Conservation (phyloP, 1,140 invertebrate genomes). For the Aphidius ervi region DNA sequence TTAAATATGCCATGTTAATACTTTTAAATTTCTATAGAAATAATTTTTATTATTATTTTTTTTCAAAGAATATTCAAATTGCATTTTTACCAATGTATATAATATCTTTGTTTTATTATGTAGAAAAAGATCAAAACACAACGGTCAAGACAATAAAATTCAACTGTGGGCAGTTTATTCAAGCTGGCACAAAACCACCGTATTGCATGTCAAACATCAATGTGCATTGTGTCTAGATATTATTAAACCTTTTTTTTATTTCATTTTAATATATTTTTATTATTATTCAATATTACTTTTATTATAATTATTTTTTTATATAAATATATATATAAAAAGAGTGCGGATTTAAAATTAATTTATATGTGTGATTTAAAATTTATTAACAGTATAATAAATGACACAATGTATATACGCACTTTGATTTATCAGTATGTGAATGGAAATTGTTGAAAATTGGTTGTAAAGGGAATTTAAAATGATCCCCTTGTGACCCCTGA, state of each 20-base stretch:
- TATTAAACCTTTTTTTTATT: conserved; percentile 8
- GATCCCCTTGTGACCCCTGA: conserved; percentile 27
- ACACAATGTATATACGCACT: too few relatives aligned
- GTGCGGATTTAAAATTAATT: too few relatives aligned
- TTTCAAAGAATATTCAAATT: background rate
- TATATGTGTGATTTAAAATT: too few relatives aligned
- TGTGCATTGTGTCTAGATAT: conserved; percentile 18
- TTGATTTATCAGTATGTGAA: conserved; percentile 20
- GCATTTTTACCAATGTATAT: background rate
- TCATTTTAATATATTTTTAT: background rate
- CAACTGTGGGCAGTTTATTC: conserved; percentile 19
- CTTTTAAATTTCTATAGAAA: too few relatives aligned
- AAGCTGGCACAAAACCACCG: conserved; percentile 16
- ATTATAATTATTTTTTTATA: too few relatives aligned
- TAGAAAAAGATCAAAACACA: conserved; percentile 6
- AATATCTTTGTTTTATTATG: conserved; percentile 16
- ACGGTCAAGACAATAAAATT: conserved; percentile 22
- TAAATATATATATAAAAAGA: too few relatives aligned
- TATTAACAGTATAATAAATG: too few relatives aligned
- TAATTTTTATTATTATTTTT: background rate
- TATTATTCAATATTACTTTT: background rate
- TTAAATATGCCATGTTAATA: too few relatives aligned
- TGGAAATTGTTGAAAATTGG: conserved; percentile 39
- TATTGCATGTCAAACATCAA: conserved; percentile 22
- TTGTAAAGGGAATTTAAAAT: conserved; percentile 43